A percentile compares a stretch with the other conserved stretches of the same genome.
Evolutionary conservation across 2,888 invertebrate genomes (phyloP).

Genomic region (Phortica okadai): DNA sequence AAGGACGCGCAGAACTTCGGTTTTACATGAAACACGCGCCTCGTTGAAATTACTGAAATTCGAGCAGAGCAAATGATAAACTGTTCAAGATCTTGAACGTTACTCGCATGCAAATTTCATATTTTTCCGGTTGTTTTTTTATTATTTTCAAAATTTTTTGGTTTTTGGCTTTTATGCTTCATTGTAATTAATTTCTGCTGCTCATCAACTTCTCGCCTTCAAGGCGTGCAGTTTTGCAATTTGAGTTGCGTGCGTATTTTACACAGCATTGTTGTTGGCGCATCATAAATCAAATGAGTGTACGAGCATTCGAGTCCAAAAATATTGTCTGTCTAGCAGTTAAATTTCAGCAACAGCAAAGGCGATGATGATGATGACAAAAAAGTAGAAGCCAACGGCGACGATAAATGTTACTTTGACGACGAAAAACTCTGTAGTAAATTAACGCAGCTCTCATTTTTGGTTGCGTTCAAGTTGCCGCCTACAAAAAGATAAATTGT

Average conservation of each 20-base stretch:
- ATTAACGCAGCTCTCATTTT: conserved; percentile 4
- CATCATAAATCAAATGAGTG: neutral
- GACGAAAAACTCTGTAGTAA: conserved; percentile 6
- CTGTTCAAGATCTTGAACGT: neutral
- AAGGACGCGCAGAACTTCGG: too few relatives aligned
- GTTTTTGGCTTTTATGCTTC: neutral
- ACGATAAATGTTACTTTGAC: neutral
- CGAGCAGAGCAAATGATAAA: neutral
- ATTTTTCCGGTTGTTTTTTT: neutral
- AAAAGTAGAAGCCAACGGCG: neutral
- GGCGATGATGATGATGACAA: neutral
- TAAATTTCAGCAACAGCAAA: neutral
- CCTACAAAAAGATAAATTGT: conserved; percentile 11
- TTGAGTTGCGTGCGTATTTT: conserved; percentile 1
- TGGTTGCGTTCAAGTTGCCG: neutral
- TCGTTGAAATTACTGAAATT: neutral
- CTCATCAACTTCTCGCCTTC: neutral
- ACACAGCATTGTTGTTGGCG: conserved; percentile 28
- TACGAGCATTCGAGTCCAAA: neutral
- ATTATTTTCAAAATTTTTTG: neutral
- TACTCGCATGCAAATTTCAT: neutral
- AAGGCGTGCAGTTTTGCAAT: neutral
- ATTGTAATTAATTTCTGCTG: neutral
- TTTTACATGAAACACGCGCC: too few relatives aligned
- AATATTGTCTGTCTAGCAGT: conserved; percentile 16